Evolutionary conservation across 2,888 invertebrate genomes (phyloP).

Genomic region (Ommatoiulus sabulosus): DNA sequence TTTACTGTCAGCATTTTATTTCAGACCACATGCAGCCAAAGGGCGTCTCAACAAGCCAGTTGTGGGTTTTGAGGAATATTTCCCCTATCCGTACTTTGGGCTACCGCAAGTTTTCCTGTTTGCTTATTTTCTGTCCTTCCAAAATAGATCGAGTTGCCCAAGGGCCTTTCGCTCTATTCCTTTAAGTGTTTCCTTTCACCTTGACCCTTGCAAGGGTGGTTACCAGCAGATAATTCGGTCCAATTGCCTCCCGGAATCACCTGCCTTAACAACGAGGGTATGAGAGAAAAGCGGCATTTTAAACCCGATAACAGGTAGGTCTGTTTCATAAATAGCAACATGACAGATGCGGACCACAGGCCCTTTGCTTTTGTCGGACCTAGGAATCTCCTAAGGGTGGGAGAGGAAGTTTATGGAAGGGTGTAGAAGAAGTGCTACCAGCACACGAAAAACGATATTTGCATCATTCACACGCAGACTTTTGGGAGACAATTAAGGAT

Average conservation of each 20-base stretch:
- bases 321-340: slow-evolving; percentile 17
- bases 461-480: too few relatives aligned
- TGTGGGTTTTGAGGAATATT: background rate
- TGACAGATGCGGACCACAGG: slow-evolving; percentile 31
- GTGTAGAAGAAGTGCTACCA: background rate
- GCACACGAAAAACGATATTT: too few relatives aligned
- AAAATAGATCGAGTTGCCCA: background rate
- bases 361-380: slow-evolving; percentile 1
- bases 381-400: background rate
- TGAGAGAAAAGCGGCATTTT: slow-evolving; percentile 2
- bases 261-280: background rate
- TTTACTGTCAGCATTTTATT: background rate
- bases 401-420: background rate
- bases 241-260: slow-evolving; percentile 24
- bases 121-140: background rate
- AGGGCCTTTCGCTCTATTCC: background rate
- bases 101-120: slow-evolving; percentile 8
- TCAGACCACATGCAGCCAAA: slow-evolving; percentile 1
- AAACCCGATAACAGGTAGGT: slow-evolving; percentile 11
- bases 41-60: background rate
- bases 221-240: background rate
- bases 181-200: slow-evolving; percentile 8
- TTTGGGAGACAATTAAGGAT: too few relatives aligned
- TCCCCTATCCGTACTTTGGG: background rate
- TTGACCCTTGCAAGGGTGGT: background rate